These are phyloP conservation scores for Mythimna lalbum DNA, from an alignment of 2,888 invertebrate genomes.

Conservation along the genomic window DNA sequence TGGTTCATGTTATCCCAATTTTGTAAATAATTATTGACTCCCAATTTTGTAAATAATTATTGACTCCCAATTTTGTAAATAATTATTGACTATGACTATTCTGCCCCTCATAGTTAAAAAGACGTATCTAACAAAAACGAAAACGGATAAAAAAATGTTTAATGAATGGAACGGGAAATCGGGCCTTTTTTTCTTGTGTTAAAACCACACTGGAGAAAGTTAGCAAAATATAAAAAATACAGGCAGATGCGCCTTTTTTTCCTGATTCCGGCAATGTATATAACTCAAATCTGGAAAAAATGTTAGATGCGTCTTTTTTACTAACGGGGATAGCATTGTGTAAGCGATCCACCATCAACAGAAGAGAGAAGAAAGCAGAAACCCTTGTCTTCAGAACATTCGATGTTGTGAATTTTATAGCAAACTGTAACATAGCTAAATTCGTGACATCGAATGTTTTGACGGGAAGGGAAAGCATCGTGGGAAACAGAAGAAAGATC, in stretches of 20 bases:
- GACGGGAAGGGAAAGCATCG: conserved; percentile 23
- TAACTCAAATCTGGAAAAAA: no score
- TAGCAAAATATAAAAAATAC: no score
- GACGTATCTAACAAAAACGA: no score
- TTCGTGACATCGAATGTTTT: conserved; percentile 79
- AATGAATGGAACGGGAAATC: no score
- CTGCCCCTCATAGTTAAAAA: no score
- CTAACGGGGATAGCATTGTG: no score
- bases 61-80: not conserved
- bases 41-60: not conserved
- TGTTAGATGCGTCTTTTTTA: no score
- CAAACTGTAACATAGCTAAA: conserved; percentile 71
- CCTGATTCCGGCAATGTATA: no score
- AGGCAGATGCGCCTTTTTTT: no score
- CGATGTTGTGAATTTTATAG: conserved; percentile 69
- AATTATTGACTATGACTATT: not conserved
- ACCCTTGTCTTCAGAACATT: conserved; percentile 63
- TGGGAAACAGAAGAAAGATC: conserved; percentile 5
- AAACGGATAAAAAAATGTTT: no score
- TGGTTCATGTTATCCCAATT: not conserved
- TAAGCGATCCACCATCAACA: not conserved
- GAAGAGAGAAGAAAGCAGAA: conserved; percentile 7
- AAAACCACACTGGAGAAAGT: no score
- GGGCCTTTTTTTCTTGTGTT: no score
- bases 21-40: not conserved